Evolutionary conservation across 2,113 vertebrate genomes (phyloP), one percentile per base, ranked within the genome.

Genomic region (Leucosticte australis): DNA sequence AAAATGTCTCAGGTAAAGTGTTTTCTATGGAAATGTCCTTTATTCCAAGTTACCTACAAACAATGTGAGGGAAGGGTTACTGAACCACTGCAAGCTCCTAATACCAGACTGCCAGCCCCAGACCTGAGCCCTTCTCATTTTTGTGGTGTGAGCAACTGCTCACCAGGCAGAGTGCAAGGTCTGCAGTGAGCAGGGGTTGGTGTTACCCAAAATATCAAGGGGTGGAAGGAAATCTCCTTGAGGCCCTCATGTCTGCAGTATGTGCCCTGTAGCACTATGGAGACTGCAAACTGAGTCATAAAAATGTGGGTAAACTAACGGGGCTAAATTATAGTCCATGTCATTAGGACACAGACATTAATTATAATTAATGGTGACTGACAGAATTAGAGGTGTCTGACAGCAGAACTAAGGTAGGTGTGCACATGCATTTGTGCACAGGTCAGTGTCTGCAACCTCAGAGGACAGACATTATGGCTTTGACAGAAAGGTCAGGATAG

Each of bases 111-210:
- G 35, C 20, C 62, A 52, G 30, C 16, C 18, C 17, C 75, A 71
- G 28, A 30, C 17, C 35, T 26, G 65, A 93, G 46, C 41, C 17
- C 23, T 80, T 75, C 39, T 30, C 65, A 52, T 46, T 10, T 2
- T 15, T 5, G 11, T 0, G 2, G 41, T 31, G 28, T 49, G 33
- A 76, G 60, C 0, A 1, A 13, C 23, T 1, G 1, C 30, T 55
- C 0, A 0, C 35, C 1, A 13, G 55, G 23, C 24, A 37, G 46
- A 56, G 28, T 1, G 15, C 57, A 70, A 19, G 42, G 30, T 26
- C 35, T 27, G 4, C 35, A 59, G 21, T 0, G 6, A 64, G 44
- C 21, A 46, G n/a, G 46, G 49, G 5, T 9, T 78, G 49, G 11
- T 65, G 28, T 7, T 22, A 10, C 17, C 31, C 23, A 10, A 77